Percentiles rank a stretch among this genome's conserved stretches.
phyloP scores from a whole-genome alignment of 2,888 invertebrate species.

The Ophion ventricosus region DNA sequence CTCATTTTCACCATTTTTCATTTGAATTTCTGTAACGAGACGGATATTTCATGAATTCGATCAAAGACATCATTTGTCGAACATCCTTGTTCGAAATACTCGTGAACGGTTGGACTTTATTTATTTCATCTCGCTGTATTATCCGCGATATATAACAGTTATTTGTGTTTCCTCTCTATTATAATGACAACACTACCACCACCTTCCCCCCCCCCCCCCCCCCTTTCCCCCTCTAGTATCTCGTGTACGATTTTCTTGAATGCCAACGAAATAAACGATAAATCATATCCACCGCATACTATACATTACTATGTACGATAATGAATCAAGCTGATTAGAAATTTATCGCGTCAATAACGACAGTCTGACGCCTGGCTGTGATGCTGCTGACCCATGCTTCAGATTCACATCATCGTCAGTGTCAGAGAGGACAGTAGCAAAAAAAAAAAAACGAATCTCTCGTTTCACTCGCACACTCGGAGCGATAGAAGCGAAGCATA shows the following conservation, averaged over 20 bases:
- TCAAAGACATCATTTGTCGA: too few relatives aligned
- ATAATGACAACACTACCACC: slow-evolving; percentile 19
- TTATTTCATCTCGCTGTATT: background rate
- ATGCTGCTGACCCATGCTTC: slow-evolving; percentile 51
- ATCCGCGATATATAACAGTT: slow-evolving; percentile 8
- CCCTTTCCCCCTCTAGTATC: background rate
- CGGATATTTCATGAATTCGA: too few relatives aligned
- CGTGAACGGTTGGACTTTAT: background rate
- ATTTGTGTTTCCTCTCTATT: slow-evolving; percentile 28
- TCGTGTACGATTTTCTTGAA: slow-evolving; percentile 54
- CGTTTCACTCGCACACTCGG: slow-evolving; percentile 21
- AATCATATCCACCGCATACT: slow-evolving; percentile 33
- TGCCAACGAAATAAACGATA: slow-evolving; percentile 55
- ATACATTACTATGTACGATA: slow-evolving; percentile 59
- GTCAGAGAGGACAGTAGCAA: slow-evolving; percentile 14
- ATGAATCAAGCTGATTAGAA: slow-evolving; percentile 62
- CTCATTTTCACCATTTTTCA: background rate
- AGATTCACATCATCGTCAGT: slow-evolving; percentile 33
- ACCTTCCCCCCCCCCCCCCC: background rate
- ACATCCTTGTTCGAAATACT: background rate
- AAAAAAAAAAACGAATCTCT: slow-evolving; percentile 4
- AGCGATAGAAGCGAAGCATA: slow-evolving; percentile 15
- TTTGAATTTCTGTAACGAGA: background rate
- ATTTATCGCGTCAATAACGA: slow-evolving; percentile 61
- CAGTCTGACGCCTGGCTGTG: slow-evolving; percentile 56